A percentile compares a stretch with the other conserved stretches of the same genome.
Conservation (phyloP, 2,888 invertebrate species). For the Tenthredo livida region DNA sequence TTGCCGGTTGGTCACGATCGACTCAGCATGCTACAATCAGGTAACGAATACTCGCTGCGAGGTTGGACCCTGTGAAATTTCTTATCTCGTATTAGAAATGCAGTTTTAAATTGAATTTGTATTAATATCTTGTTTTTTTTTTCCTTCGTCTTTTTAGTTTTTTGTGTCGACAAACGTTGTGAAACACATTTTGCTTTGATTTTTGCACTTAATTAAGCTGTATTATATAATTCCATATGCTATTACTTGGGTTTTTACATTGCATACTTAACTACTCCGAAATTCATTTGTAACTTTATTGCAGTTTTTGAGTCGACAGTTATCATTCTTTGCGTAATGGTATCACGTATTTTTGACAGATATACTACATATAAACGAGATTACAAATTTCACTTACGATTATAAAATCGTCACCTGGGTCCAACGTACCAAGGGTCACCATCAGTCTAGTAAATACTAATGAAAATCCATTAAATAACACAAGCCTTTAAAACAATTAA, state of each 20-base stretch:
- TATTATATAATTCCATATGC: not conserved
- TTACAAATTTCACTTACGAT: conserved; percentile 40
- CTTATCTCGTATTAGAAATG: conserved; percentile 18
- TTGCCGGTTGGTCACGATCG: conserved; percentile 75
- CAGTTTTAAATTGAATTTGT: not conserved
- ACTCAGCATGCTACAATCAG: conserved; percentile 75
- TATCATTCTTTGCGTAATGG: not conserved
- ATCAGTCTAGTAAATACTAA: conserved; percentile 39
- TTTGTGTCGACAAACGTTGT: not conserved
- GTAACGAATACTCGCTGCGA: conserved; percentile 62
- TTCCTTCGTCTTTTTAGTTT: not conserved
- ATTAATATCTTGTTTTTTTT: not conserved
- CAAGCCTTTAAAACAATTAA: not conserved
- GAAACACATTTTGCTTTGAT: not conserved
- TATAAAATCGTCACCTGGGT: conserved; percentile 35
- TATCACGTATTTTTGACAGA: not conserved
- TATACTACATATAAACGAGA: conserved; percentile 1
- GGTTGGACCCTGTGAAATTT: conserved; percentile 49
- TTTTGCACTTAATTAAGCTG: not conserved
- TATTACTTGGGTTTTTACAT: not conserved
- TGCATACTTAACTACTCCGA: not conserved
- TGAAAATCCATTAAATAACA: conserved; percentile 47
- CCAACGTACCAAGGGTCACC: conserved; percentile 37
- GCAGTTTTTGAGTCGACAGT: not conserved
- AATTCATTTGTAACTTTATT: not conserved